Evolutionary conservation across 2,888 invertebrate species (phyloP).

Genomic region (Acanthosepion esculentum): DNA sequence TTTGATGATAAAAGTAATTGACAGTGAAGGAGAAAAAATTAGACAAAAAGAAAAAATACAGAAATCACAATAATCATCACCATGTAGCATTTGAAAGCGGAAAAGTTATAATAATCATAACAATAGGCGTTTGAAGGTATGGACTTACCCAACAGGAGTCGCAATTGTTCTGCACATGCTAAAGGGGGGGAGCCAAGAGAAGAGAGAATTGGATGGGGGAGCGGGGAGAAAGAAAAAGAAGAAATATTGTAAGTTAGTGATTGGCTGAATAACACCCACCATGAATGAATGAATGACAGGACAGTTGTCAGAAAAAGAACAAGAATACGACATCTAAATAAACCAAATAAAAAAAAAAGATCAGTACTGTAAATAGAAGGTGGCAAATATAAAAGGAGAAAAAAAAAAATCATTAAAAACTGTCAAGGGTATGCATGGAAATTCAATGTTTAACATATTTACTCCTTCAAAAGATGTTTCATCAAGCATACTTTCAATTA

Average conservation of each 20-base stretch:
- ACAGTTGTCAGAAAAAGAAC: neutral
- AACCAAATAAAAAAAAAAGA: neutral
- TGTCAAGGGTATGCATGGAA: neutral
- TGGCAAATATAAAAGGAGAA: neutral
- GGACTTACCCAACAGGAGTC: slow-evolving; percentile 72
- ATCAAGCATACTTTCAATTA: neutral
- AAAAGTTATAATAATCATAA: slow-evolving; percentile 12
- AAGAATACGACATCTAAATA: neutral
- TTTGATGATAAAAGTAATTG: neutral
- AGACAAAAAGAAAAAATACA: slow-evolving; percentile 49
- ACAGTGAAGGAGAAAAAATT: neutral
- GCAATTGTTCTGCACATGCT: slow-evolving; percentile 73
- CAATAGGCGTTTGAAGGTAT: slow-evolving; percentile 37
- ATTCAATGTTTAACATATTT: neutral
- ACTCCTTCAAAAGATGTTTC: neutral
- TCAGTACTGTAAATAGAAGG: neutral
- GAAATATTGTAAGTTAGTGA: slow-evolving; percentile 33
- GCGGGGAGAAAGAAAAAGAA: neutral
- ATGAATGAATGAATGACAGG: neutral
- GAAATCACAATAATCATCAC: neutral
- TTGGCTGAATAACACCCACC: slow-evolving; percentile 1
- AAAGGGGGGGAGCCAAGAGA: slow-evolving; percentile 41
- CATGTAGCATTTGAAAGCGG: neutral
- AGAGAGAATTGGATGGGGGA: neutral
- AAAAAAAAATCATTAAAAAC: neutral